phyloP scores from a whole-genome alignment of 2,888 invertebrate genomes.

The Tipula vernalis region DNA sequence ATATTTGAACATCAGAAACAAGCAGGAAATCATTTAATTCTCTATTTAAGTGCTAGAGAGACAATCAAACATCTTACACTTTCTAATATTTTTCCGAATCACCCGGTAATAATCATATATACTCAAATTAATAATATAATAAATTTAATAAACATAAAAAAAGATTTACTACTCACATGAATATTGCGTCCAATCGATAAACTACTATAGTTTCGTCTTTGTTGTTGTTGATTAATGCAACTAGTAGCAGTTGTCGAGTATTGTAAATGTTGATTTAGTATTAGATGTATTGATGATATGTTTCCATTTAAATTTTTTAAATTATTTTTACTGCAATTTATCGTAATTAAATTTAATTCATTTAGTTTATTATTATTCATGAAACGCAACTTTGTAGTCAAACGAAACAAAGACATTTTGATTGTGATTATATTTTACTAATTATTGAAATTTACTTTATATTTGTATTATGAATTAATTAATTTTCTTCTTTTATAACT shows the following conservation, averaged over 20 bases:
- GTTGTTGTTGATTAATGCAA: neutral
- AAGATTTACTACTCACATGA: neutral
- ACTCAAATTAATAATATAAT: neutral
- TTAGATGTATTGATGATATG: neutral
- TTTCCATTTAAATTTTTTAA: neutral
- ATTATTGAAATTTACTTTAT: neutral
- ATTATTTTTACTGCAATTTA: neutral
- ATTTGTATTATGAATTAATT: neutral
- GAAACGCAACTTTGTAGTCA: neutral
- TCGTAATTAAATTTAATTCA: neutral
- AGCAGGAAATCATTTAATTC: too few relatives aligned
- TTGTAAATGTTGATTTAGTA: neutral
- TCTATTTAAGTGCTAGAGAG: too few relatives aligned
- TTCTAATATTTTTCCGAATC: neutral
- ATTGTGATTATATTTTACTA: neutral
- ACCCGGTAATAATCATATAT: neutral
- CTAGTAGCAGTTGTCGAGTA: neutral
- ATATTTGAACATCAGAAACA: too few relatives aligned
- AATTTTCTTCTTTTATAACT: neutral
- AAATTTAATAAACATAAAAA: neutral
- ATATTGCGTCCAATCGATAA: neutral
- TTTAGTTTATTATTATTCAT: neutral
- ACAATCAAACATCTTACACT: neutral
- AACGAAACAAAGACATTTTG: neutral
- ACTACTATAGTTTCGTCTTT: neutral